phyloP scores from a whole-genome alignment of 2,113 vertebrate genomes.

The Pampusana beccarii region DNA sequence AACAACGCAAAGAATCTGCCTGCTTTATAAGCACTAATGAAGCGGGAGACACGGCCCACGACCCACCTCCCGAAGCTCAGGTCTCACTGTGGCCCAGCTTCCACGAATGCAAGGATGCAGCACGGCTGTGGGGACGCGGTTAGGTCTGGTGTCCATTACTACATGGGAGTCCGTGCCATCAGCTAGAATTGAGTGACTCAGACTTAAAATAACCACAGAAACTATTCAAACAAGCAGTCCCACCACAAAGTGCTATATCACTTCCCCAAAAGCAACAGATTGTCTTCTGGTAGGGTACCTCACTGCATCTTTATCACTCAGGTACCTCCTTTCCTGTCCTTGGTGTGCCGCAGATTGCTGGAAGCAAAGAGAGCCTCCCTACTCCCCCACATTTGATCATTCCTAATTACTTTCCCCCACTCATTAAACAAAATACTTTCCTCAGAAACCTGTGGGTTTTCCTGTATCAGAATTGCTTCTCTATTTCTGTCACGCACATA shows the following conservation, averaged over 20 bases:
- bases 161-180: not conserved
- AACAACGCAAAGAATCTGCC: not conserved
- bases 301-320: not conserved
- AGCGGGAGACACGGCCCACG: fast-evolving
- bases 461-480: not conserved
- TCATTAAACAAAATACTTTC: not conserved
- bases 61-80: not conserved
- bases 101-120: not conserved
- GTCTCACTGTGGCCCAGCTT: not conserved
- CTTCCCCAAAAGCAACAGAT: not conserved
- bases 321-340: not conserved
- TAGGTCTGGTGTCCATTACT: not conserved
- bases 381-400: not conserved
- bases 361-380: not conserved
- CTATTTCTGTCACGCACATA: not conserved
- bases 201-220: not conserved
- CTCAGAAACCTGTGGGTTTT: not conserved
- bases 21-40: not conserved
- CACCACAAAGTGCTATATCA: not conserved
- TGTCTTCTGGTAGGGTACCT: not conserved
- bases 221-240: not conserved
- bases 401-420: not conserved
- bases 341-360: not conserved
- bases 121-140: not conserved
- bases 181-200: not conserved